Conservation (phyloP, 2,797 vertebrate species). For the Micromesistius poutassou region DNA sequence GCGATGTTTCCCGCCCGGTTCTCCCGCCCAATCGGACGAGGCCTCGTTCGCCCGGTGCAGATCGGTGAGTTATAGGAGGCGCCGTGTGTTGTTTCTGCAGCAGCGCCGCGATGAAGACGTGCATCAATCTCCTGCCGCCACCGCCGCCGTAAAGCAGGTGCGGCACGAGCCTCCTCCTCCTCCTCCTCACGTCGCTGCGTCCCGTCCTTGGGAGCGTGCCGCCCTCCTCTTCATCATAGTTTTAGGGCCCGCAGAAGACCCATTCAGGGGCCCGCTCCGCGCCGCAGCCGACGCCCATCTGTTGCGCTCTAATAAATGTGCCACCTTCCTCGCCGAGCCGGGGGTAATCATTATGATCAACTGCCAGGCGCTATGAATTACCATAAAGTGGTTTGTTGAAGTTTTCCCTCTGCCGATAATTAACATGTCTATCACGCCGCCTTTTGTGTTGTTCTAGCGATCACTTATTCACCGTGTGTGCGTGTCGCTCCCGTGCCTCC, state of each 20-base stretch:
- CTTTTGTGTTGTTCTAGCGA: slow-evolving; percentile 45
- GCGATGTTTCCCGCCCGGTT: slow-evolving; percentile 83
- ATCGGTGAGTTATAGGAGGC: slow-evolving; percentile 85
- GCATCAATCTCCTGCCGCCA: slow-evolving; percentile 87
- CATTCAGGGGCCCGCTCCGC: slow-evolving; percentile 89
- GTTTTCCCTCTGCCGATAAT: slow-evolving; percentile 64
- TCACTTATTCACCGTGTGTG: slow-evolving; percentile 43
- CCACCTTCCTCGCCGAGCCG: slow-evolving; percentile 90
- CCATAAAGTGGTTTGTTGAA: slow-evolving; percentile 82
- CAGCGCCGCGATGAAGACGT: slow-evolving; percentile 77
- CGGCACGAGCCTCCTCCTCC: slow-evolving; percentile 70
- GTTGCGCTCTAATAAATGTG: slow-evolving; percentile 98
- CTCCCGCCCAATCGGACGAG: slow-evolving; percentile 81
- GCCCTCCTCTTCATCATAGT: slow-evolving; percentile 94
- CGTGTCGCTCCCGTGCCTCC: slow-evolving; percentile 25
- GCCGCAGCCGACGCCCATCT: slow-evolving; percentile 97
- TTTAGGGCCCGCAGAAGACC: slow-evolving; percentile 98
- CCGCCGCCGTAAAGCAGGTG: slow-evolving; percentile 72
- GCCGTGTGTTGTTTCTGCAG: slow-evolving; percentile 80
- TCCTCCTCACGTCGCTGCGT: slow-evolving; percentile 44
- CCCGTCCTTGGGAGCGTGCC: slow-evolving; percentile 82
- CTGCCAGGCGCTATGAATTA: slow-evolving; percentile 93
- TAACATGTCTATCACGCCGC: slow-evolving; percentile 61
- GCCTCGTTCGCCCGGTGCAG: slow-evolving; percentile 67
- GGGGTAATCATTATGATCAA: slow-evolving; percentile 98